These are phyloP conservation scores for Laspeyria flexula DNA, from an alignment of 2,888 invertebrate species.

Conservation along the genomic window DNA sequence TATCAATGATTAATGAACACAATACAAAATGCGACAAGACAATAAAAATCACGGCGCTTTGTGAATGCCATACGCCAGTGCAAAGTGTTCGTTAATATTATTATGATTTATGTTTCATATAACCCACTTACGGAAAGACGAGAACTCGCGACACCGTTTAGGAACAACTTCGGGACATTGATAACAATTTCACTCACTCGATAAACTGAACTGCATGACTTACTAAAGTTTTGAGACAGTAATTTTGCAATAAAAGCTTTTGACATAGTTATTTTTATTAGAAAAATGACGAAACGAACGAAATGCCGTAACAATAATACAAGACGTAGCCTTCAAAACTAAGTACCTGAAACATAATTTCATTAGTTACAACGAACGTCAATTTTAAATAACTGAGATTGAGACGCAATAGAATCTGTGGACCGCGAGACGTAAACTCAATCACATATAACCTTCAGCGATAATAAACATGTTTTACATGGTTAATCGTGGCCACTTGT, in stretches of 20 bases:
- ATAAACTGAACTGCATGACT: slow-evolving; percentile 3
- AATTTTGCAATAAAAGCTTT: too few species aligned
- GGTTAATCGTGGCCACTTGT: slow-evolving; percentile 14
- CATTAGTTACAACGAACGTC: slow-evolving; percentile 22
- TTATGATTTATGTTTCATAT: slow-evolving; percentile 74
- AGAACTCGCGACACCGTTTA: slow-evolving; percentile 67
- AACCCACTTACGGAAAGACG: slow-evolving; percentile 64
- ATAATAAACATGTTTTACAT: slow-evolving; percentile 26
- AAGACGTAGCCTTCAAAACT: slow-evolving; percentile 14
- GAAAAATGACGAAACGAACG: slow-evolving; percentile 11
- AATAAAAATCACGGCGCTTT: slow-evolving; percentile 34
- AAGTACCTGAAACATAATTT: slow-evolving; percentile 19
- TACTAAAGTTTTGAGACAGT: too few species aligned
- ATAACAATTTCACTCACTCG: slow-evolving; percentile 48
- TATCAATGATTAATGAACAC: slow-evolving; percentile 31
- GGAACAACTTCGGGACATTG: slow-evolving; percentile 49
- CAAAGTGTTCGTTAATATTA: slow-evolving; percentile 63
- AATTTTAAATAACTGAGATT: slow-evolving; percentile 26
- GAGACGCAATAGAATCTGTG: slow-evolving; percentile 31
- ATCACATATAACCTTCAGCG: slow-evolving; percentile 30
- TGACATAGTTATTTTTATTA: too few species aligned
- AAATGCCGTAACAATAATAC: background rate
- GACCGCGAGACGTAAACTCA: slow-evolving; percentile 11
- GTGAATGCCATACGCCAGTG: slow-evolving; percentile 31
- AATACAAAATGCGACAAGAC: slow-evolving; percentile 34